Base-by-base conservation (phyloP, 2,888 invertebrate species). In the Caenorhabditis angaria region DNA sequence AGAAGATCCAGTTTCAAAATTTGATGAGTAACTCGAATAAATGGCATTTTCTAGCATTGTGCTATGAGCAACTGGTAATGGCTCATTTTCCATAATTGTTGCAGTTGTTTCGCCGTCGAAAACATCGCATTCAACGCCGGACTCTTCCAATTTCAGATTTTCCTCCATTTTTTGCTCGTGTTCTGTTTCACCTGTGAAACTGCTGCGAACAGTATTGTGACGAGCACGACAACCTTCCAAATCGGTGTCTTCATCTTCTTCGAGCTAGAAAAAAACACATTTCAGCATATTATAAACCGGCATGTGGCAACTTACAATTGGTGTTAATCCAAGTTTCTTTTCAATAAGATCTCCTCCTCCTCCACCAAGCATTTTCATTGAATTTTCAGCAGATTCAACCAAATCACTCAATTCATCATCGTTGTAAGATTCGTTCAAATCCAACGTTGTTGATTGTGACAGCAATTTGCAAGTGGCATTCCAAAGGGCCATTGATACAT, bases 401-500 rank as follows among this genome's bases (percentile, higher is more conserved):
- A 67, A 22, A 58, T 70, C 69, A 18, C 28, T 41, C 25, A 75
- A 51, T 20, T 66, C 62, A 3, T 64, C 64, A 24, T 68, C 64
- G 18, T 22, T 22, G 22, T 60, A 72, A 0, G 72, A 66, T 20
- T 47, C 65, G 35, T 73, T 73, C 51, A 69, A 25, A 54, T 73
- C 69, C 0, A 65, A 50, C 12, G 63, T 58, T 0, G 69, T 63
- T 2, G 73, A 69, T 47, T 63, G 68, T 3, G 68, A 65, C 2
- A 73, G 63, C 25, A 73, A 54, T 6, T 60, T 55, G 18, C 73
- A 69, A 12, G 57, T 62, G 35, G 75, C 71, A n/a, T 57, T 54
- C 74, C 75, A 72, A 6, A 85, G 29, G 12, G 81, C 79, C 10
- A 60, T 61, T 0, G 84, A 78, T 0, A 77, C 76, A 61, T 85